Evolutionary conservation across 2,888 invertebrate genomes (phyloP).

Genomic region (Xanthia icteritia): DNA sequence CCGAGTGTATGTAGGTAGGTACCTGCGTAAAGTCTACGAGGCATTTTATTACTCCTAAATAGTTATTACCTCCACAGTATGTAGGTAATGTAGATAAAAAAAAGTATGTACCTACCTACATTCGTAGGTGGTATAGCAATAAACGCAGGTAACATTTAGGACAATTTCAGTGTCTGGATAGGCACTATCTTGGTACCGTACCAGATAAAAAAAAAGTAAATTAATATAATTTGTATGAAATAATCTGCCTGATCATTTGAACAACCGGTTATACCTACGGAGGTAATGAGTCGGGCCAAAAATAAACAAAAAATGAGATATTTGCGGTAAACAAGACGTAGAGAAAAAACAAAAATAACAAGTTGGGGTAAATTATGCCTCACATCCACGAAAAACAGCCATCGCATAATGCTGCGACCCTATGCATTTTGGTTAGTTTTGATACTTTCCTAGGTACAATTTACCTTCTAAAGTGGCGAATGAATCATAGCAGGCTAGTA

Average conservation of each 20-base stretch:
- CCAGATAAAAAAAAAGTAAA: background rate
- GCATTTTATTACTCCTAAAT: constrained; percentile 11
- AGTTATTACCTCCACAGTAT: background rate
- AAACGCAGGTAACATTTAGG: background rate
- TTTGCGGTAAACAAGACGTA: too few relatives aligned
- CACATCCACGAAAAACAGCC: too few relatives aligned
- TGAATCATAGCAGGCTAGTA: constrained; percentile 20
- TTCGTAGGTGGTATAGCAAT: background rate
- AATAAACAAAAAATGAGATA: too few relatives aligned
- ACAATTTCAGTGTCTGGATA: background rate
- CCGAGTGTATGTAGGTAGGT: background rate
- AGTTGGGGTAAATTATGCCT: too few relatives aligned
- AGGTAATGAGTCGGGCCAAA: too few relatives aligned
- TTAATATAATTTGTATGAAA: background rate
- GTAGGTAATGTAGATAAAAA: background rate
- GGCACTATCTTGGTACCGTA: background rate
- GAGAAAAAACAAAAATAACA: too few relatives aligned
- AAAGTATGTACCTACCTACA: background rate
- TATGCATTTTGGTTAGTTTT: background rate
- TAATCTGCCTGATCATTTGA: too few relatives aligned
- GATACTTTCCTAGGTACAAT: background rate
- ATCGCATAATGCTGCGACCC: background rate
- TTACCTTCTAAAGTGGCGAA: background rate
- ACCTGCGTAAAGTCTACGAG: background rate
- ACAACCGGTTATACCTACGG: background rate